Conservation (phyloP, 2,113 vertebrate species). For the Tretioscincus oriximinensis region DNA sequence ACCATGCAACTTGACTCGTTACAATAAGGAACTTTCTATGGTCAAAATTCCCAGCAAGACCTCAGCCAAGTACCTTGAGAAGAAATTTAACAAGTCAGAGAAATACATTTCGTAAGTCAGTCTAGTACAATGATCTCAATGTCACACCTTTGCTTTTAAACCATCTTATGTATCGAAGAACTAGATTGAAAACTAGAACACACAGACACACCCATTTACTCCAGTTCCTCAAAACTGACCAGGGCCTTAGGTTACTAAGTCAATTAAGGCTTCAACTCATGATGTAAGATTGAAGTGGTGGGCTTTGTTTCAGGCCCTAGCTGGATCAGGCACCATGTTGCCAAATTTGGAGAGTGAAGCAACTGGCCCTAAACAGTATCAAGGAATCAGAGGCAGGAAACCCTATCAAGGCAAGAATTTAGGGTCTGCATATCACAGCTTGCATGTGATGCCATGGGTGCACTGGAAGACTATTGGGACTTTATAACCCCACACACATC, state of each 20-base stretch:
- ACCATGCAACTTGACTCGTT: slow-evolving; percentile 95
- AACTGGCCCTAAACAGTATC: not conserved
- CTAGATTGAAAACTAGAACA: no score
- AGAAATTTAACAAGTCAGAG: slow-evolving; percentile 98
- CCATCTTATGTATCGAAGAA: no score
- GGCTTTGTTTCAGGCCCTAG: not conserved
- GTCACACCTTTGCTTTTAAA: no score
- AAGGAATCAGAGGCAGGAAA: no score
- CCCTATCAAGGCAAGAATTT: not conserved
- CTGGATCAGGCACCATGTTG: not conserved
- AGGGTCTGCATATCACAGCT: not conserved
- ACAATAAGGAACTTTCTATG: slow-evolving; percentile 99
- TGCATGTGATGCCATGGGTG: no score
- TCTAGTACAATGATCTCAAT: not conserved
- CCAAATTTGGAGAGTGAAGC: not conserved
- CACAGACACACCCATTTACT: no score
- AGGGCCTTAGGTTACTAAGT: not conserved
- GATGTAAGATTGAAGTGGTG: no score
- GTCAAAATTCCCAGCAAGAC: slow-evolving; percentile 99
- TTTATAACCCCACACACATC: no score
- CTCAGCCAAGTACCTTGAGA: slow-evolving; percentile 96
- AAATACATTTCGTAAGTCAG: slow-evolving; percentile 93
- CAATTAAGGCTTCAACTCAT: not conserved
- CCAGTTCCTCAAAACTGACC: no score
- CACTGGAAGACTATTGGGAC: no score